These are phyloP conservation scores for Accipiter cooperii DNA, from an alignment of 2,113 vertebrate genomes.

Conservation along the genomic window DNA sequence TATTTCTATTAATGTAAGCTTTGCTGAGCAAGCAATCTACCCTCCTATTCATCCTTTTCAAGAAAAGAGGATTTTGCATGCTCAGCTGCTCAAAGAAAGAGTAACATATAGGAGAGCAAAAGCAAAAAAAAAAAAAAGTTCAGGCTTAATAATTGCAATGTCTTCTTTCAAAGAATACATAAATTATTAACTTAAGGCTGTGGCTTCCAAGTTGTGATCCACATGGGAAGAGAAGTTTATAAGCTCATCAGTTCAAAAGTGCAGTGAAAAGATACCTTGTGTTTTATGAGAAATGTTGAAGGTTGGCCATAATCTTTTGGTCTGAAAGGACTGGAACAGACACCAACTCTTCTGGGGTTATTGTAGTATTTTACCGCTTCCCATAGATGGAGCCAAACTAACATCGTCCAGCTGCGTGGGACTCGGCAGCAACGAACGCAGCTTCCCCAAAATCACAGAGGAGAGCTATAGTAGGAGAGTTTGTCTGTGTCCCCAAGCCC, in stretches of 20 bases:
- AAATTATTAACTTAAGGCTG: background rate
- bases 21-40: background rate
- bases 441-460: background rate
- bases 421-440: background rate
- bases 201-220: background rate
- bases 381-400: conserved; percentile 50
- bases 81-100: background rate
- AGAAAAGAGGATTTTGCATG: background rate
- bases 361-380: background rate
- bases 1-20: background rate
- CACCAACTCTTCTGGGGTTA: background rate
- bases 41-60: background rate
- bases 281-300: background rate
- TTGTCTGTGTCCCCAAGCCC: background rate
- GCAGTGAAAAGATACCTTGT: background rate
- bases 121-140: background rate
- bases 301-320: background rate
- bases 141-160: background rate
- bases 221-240: background rate
- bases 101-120: background rate
- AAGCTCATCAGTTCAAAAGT: background rate
- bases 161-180: background rate
- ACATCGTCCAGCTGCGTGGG: background rate
- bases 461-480: background rate
- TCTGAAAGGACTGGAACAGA: background rate